Conservation (phyloP, 2,797 vertebrate genomes). For the Picus viridis region DNA sequence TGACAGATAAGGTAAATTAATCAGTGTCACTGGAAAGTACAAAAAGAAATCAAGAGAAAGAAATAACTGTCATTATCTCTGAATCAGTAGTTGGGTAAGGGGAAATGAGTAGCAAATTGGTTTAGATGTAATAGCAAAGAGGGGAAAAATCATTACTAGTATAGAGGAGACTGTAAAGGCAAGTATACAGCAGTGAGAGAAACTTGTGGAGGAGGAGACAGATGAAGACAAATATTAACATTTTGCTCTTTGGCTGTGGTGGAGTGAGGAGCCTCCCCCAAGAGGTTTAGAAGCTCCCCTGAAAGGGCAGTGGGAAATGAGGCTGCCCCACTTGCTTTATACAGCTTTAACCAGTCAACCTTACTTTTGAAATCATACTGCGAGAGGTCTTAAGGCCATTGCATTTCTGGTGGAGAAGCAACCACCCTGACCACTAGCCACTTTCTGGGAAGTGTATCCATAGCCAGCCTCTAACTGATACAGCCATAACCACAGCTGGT, state of each 20-base stretch:
- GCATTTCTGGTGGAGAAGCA: not conserved
- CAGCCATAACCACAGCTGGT: not conserved
- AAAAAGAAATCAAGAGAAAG: not conserved
- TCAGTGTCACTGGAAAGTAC: not conserved
- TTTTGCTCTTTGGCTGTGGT: not conserved
- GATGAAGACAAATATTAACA: fast-evolving
- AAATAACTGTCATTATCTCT: not conserved
- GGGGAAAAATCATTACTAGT: not conserved
- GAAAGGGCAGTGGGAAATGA: not conserved
- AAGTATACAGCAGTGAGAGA: not conserved
- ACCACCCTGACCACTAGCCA: too few species aligned
- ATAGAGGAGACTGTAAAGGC: not conserved
- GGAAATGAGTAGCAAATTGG: not conserved
- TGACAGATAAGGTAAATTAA: not conserved
- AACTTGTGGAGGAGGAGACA: not conserved
- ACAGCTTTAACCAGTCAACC: not conserved
- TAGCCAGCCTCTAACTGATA: fast-evolving
- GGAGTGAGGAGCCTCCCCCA: not conserved
- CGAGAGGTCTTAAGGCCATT: not conserved
- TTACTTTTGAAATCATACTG: not conserved
- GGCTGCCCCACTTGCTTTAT: not conserved
- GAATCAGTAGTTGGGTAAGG: not conserved
- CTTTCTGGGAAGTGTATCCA: not conserved
- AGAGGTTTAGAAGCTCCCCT: fast-evolving
- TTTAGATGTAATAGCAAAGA: not conserved